These are phyloP conservation scores for Dreissena polymorpha DNA, from an alignment of 1,140 invertebrate genomes.

Conservation along the genomic window DNA sequence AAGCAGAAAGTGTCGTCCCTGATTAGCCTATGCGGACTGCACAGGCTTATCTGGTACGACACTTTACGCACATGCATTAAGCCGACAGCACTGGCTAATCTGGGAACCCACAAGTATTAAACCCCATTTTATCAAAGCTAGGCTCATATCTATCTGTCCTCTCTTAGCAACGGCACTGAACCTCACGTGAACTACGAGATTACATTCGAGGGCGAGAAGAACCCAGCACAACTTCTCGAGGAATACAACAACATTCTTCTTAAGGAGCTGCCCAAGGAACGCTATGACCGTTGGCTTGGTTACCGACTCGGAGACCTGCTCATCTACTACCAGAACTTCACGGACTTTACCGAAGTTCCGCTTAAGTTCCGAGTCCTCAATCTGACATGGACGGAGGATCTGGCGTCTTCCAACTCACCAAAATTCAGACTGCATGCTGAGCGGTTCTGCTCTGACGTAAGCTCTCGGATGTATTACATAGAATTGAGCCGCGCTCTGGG, in stretches of 20 bases:
- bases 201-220: conserved; percentile 40
- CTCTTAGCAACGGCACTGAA: too few relatives aligned
- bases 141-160: neutral
- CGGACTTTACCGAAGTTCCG: conserved; percentile 47
- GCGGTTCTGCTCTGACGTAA: conserved; percentile 52
- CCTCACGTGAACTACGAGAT: conserved; percentile 33
- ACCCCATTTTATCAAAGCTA: too few relatives aligned
- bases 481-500: too few relatives aligned
- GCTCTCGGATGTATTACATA: neutral
- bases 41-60: too few relatives aligned
- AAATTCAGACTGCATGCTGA: conserved; percentile 42
- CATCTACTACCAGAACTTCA: conserved; percentile 49
- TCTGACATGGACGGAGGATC: conserved; percentile 44
- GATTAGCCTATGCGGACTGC: too few relatives aligned
- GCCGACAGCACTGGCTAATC: too few relatives aligned
- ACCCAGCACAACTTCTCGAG: conserved; percentile 13
- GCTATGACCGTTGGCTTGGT: conserved; percentile 45
- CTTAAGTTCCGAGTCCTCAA: conserved; percentile 49
- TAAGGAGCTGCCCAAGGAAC: conserved; percentile 36
- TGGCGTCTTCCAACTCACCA: conserved; percentile 15
- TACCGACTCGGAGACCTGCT: conserved; percentile 46
- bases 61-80: too few relatives aligned
- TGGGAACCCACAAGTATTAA: too few relatives aligned
- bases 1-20: too few relatives aligned
- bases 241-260: conserved; percentile 43